A percentile compares a stretch with the other conserved stretches of the same genome.
These are phyloP conservation scores for Bubalus kerabau DNA, from an alignment of 2,113 vertebrate genomes.

Conservation along the genomic window DNA sequence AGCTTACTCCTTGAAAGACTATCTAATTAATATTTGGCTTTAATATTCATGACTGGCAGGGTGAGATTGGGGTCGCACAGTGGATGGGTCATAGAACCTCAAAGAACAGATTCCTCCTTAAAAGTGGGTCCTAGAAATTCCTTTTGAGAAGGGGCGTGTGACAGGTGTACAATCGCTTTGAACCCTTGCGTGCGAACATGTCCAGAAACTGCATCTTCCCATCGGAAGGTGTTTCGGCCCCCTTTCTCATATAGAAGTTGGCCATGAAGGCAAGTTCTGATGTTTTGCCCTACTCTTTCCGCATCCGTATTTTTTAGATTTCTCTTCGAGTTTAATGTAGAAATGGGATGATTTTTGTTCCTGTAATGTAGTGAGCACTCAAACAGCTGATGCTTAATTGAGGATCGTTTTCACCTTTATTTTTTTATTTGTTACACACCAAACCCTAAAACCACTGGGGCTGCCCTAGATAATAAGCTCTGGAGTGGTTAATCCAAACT, in stretches of 20 bases:
- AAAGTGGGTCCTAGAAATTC: neutral
- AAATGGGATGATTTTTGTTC: neutral
- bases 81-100: neutral
- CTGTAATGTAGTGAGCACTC: neutral
- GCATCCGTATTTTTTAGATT: neutral
- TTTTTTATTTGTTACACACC: neutral
- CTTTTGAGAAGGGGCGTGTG: neutral
- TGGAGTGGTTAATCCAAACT: neutral
- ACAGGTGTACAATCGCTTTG: neutral
- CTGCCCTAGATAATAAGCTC: neutral
- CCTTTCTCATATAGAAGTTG: neutral
- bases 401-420: neutral
- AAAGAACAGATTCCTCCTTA: neutral
- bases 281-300: neutral
- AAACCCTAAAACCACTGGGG: neutral
- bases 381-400: neutral
- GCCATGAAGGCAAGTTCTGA: neutral
- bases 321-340: neutral
- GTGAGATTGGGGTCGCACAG: neutral
- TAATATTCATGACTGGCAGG: neutral
- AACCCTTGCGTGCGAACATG: neutral
- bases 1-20: neutral
- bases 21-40: neutral
- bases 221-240: neutral
- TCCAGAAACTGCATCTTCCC: neutral